Base-by-base conservation (phyloP, 1,140 invertebrate genomes). In the Melanaphis sacchari region DNA sequence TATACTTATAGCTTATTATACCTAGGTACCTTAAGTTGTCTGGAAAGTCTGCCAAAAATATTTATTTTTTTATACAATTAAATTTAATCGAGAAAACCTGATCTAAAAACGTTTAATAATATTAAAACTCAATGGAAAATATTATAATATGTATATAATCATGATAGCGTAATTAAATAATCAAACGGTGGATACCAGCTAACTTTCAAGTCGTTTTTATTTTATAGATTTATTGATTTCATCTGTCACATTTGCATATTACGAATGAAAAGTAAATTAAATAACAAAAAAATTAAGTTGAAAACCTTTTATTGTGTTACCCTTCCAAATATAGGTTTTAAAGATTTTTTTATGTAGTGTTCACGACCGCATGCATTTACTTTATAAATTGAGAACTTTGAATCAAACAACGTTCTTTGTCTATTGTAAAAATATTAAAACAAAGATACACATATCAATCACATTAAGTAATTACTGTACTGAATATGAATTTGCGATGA, bases 301-400 rank as follows among this genome's bases (percentile, higher is more conserved):
- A 54, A 89, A 89, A 89, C 49, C 88, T 89, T 89, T 89, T 89
- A 89, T 89, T 36, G 52, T 54, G 40, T 89, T 54, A 89, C 36
- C 54, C 46, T 89, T 1, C 22, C 40, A 89, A 40, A 89, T 49
- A 89, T 24, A 54, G 46, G 2, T 54, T 40, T 54, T 54, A 54
- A 31, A 38, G n/a, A 40, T 15, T 38, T 52, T 38, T 43, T 15
- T 43, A 88, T 49, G 11, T 89, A 38, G 36, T 54, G 9, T 89
- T 89, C 36, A 52, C 24, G 7, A 38, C 49, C 2, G 3, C 21
- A 24, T 52, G 5, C 1, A 40, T 54, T 52, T 89, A 40, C 31
- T 54, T 89, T 24, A 24, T 40, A 36, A 18, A 49, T 40, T 38
- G 24, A 52, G 7, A 5, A 89, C 52, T 89, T 40, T 24, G 88